phyloP scores from a whole-genome alignment of 2,797 vertebrate genomes.

The Gymnocypris eckloni region DNA sequence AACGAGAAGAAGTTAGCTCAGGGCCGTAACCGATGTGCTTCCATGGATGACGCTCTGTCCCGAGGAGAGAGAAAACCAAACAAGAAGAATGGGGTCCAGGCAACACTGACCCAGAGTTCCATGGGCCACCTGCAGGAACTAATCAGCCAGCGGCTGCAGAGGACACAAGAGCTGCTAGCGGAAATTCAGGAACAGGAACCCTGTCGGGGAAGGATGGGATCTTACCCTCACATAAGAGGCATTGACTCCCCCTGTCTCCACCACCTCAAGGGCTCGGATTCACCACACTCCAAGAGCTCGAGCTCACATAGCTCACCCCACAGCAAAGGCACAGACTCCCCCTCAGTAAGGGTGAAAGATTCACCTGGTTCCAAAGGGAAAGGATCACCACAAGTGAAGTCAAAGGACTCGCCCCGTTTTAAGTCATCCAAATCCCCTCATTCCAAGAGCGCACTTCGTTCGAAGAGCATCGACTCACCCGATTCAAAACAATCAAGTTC shows the following conservation, averaged over 20 bases:
- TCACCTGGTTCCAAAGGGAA: conserved; percentile 64
- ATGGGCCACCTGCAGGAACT: conserved; percentile 89
- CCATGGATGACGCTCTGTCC: conserved; percentile 81
- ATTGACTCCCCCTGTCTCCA: conserved; percentile 74
- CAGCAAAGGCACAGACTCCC: conserved; percentile 73
- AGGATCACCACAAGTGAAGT: conserved; percentile 59
- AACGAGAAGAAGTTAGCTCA: conserved; percentile 80
- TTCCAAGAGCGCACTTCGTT: conserved; percentile 65
- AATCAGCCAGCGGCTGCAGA: conserved; percentile 91
- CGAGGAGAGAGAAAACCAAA: conserved; percentile 66
- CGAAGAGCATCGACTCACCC: conserved; percentile 66
- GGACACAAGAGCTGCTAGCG: conserved; percentile 93
- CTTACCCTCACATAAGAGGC: conserved; percentile 66
- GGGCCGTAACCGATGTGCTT: conserved; percentile 89
- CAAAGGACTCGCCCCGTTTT: conserved; percentile 71
- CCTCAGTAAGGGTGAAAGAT: conserved; percentile 67
- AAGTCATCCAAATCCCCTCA: conserved; percentile 72
- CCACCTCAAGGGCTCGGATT: conserved; percentile 73
- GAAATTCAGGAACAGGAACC: conserved; percentile 88
- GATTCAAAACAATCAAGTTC: conserved; percentile 61
- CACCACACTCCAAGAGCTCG: conserved; percentile 73
- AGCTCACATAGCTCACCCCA: conserved; percentile 71
- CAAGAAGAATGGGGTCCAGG: conserved; percentile 53
- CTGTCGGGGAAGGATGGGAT: conserved; percentile 69
- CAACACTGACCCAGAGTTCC: conserved; percentile 66